These are phyloP conservation scores for Neodontobutis hainanensis DNA, from an alignment of 2,113 vertebrate genomes.

Conservation along the genomic window DNA sequence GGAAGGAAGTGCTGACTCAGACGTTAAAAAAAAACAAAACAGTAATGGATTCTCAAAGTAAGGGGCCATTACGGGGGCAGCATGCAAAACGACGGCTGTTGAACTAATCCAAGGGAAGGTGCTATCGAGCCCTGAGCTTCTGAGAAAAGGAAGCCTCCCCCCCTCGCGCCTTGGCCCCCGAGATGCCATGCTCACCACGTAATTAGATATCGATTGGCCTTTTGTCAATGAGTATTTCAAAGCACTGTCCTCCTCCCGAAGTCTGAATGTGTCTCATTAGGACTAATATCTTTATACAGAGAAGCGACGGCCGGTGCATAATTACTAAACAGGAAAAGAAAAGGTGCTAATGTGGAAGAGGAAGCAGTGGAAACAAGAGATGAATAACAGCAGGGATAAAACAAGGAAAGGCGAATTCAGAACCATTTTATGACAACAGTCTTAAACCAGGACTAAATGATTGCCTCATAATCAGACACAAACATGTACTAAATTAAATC, in stretches of 20 bases:
- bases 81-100: slow-evolving; percentile 76
- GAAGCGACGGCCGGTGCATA: slow-evolving; percentile 16
- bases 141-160: slow-evolving; percentile 58
- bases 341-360: slow-evolving; percentile 29
- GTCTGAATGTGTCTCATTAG: slow-evolving; percentile 76
- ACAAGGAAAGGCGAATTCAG: no score
- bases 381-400: no score
- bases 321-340: slow-evolving; percentile 53
- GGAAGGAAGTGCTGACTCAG: slow-evolving; percentile 62
- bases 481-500: no score
- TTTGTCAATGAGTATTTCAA: slow-evolving; percentile 79
- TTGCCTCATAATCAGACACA: no score
- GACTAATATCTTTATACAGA: slow-evolving; percentile 59
- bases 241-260: slow-evolving; percentile 62
- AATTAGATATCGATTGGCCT: slow-evolving; percentile 89
- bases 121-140: slow-evolving; percentile 65
- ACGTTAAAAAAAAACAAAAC: slow-evolving; percentile 48
- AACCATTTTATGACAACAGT: no score
- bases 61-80: slow-evolving; percentile 63
- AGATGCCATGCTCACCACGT: slow-evolving; percentile 73
- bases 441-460: no score
- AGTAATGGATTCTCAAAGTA: slow-evolving; percentile 60
- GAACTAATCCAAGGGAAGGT: slow-evolving; percentile 72
- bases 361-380: not conserved
- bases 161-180: slow-evolving; percentile 42